Percentiles rank a stretch among this genome's conserved stretches.
Evolutionary conservation across 2,113 vertebrate genomes (phyloP).

Genomic region (Cinclus cinclus): DNA sequence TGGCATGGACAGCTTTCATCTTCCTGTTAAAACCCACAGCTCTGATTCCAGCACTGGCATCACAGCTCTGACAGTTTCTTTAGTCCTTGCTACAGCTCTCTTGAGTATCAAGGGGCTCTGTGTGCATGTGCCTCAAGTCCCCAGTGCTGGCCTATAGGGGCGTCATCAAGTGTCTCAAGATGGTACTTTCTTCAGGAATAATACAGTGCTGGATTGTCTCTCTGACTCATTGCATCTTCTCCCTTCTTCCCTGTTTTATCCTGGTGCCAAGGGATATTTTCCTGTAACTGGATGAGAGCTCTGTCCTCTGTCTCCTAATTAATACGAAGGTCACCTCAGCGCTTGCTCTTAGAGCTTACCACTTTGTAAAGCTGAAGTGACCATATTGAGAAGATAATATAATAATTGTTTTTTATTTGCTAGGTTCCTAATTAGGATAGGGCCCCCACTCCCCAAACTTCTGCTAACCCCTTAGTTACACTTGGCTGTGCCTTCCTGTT

Average conservation of each 20-base stretch:
- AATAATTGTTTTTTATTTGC: background rate
- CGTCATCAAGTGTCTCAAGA: background rate
- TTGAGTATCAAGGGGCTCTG: background rate
- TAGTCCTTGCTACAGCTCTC: background rate
- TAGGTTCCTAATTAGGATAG: background rate
- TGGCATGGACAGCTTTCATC: background rate
- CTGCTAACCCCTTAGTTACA: background rate
- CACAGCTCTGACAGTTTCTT: background rate
- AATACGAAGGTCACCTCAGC: background rate
- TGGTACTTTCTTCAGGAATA: background rate
- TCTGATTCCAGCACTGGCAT: background rate
- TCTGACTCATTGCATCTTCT: background rate
- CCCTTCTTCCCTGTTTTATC: background rate
- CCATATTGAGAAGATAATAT: background rate
- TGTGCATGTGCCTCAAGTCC: background rate
- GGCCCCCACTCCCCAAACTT: background rate
- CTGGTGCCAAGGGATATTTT: background rate
- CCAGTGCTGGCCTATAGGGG: background rate
- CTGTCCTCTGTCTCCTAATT: background rate
- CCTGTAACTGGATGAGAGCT: background rate
- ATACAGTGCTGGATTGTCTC: background rate
- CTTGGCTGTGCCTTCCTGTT: background rate
- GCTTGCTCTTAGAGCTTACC: rapidly evolving
- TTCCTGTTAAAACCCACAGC: background rate
- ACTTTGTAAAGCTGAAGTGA: background rate